Conservation (phyloP, 2,113 vertebrate species). For the Delphinapterus leucas region DNA sequence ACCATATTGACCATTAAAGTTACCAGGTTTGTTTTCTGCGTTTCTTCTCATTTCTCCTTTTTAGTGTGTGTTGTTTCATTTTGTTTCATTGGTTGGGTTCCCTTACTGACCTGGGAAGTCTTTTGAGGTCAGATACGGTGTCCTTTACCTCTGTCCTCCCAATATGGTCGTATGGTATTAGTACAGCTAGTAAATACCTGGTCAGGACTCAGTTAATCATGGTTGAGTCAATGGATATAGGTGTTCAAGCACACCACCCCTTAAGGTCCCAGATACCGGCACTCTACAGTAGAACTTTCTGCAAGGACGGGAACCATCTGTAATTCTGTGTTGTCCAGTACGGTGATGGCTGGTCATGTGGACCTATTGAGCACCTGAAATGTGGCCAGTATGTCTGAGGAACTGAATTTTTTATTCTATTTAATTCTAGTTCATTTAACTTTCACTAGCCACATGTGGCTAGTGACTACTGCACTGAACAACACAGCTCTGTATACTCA, state of each 20-base stretch:
- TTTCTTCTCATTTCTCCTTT: not conserved
- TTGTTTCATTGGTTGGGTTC: not conserved
- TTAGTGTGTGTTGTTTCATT: not conserved
- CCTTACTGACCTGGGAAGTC: not conserved
- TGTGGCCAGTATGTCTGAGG: not conserved
- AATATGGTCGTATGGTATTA: rapidly evolving
- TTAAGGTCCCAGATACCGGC: rapidly evolving
- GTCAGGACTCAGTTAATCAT: too few species aligned
- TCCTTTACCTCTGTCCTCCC: not conserved
- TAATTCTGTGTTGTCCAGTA: not conserved
- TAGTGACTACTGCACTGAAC: not conserved
- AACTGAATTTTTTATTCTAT: not conserved
- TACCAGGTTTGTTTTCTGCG: not conserved
- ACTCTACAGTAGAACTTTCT: not conserved
- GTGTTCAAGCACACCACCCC: rapidly evolving
- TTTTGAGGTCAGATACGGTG: not conserved
- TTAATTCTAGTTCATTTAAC: not conserved
- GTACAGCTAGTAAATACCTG: rapidly evolving
- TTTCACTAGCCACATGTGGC: not conserved
- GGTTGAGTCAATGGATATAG: too few species aligned
- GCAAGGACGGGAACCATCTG: not conserved
- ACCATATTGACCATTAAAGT: not conserved
- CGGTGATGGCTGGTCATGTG: rapidly evolving
- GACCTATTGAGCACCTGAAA: not conserved
- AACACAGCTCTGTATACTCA: not conserved